Percentiles rank a stretch among this genome's conserved stretches.
phyloP scores from a whole-genome alignment of 2,113 vertebrate genomes.

The Cephalopholis sonnerati region DNA sequence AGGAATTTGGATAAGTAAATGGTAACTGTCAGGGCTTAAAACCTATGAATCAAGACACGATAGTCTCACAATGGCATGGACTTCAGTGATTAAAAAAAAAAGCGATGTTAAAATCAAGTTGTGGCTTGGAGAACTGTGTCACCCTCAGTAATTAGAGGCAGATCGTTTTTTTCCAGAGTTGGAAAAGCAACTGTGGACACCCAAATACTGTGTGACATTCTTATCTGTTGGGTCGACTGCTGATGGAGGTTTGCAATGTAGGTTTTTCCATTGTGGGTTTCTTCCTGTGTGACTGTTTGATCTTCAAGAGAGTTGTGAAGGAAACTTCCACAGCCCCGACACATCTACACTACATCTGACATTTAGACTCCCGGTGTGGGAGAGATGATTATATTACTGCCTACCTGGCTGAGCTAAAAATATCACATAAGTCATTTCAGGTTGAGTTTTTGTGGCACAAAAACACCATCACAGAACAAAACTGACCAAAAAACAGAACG shows the following conservation, averaged over 20 bases:
- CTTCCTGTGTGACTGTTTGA: background rate
- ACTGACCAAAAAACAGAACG: background rate
- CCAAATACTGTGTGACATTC: background rate
- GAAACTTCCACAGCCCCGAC: conserved; percentile 7
- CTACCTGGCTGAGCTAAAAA: background rate
- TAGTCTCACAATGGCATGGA: too few species aligned
- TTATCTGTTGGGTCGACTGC: background rate
- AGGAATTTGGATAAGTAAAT: too few species aligned
- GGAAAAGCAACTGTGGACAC: background rate
- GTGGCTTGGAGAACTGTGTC: too few species aligned
- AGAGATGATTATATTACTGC: background rate
- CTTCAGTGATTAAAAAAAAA: too few species aligned
- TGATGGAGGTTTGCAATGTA: background rate
- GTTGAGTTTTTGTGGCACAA: background rate
- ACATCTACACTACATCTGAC: conserved; percentile 25
- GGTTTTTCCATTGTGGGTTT: conserved; percentile 22
- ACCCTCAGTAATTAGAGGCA: background rate
- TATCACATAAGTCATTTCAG: background rate
- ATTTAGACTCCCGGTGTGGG: conserved; percentile 10
- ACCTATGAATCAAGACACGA: too few species aligned
- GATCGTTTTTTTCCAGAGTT: background rate
- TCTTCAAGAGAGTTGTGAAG: background rate
- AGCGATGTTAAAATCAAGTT: too few species aligned
- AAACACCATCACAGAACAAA: background rate
- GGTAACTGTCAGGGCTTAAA: too few species aligned